Conservation (phyloP, 2,888 invertebrate genomes). For the Hydriomena furcata region DNA sequence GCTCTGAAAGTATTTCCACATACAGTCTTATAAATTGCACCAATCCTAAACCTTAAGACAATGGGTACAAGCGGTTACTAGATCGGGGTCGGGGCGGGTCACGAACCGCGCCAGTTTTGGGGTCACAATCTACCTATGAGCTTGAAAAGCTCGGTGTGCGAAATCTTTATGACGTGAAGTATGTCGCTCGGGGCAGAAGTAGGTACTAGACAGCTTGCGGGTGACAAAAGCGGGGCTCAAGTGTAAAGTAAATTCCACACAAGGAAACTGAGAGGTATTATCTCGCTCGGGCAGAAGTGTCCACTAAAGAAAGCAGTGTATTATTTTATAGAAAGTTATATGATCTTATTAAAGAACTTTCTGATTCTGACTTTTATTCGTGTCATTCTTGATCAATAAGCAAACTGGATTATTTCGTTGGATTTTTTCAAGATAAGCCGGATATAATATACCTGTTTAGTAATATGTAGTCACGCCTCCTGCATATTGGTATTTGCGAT, state of each 20-base stretch:
- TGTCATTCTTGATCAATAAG: too few species aligned
- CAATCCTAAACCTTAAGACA: conserved; percentile 57
- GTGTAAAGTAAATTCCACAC: background rate
- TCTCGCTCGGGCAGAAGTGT: background rate
- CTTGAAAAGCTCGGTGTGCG: conserved; percentile 35
- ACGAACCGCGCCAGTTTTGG: conserved; percentile 69
- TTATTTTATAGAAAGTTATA: too few species aligned
- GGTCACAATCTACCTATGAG: conserved; percentile 63
- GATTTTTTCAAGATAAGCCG: too few species aligned
- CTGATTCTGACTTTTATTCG: too few species aligned
- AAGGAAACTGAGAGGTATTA: background rate
- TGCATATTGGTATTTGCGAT: too few species aligned
- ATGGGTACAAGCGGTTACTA: conserved; percentile 69
- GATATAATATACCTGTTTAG: too few species aligned
- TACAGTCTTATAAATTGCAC: conserved; percentile 43
- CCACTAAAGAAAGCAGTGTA: too few species aligned
- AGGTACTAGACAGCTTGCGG: conserved; percentile 2
- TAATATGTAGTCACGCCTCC: too few species aligned
- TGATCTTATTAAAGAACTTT: too few species aligned
- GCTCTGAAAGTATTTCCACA: background rate
- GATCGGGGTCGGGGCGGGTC: conserved; percentile 79
- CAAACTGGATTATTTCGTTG: too few species aligned
- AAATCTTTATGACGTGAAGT: conserved; percentile 33
- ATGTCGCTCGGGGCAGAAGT: conserved; percentile 23
- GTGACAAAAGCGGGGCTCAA: conserved; percentile 8